Conservation (phyloP, 2,797 vertebrate species). For the Amblyopsis hoosieri region DNA sequence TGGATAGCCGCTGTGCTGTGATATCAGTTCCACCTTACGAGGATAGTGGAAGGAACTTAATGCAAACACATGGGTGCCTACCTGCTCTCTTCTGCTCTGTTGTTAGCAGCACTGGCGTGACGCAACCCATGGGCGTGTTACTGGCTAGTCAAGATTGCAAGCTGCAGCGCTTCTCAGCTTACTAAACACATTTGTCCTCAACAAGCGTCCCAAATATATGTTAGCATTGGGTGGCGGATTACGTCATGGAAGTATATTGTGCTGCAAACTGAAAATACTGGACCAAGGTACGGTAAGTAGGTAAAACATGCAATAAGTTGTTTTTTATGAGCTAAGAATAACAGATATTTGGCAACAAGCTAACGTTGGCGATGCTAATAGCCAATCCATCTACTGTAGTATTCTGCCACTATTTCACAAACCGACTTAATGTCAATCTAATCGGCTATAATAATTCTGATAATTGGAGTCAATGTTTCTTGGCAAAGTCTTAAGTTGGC, state of each 20-base stretch:
- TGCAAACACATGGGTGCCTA: background rate
- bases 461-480: background rate
- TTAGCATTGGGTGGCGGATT: background rate
- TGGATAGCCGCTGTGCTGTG: no score
- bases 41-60: no score
- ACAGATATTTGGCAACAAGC: slow-evolving; percentile 62
- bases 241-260: slow-evolving; percentile 33
- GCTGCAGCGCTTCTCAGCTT: slow-evolving; percentile 28
- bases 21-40: no score
- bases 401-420: no score
- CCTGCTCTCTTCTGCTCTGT: background rate
- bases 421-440: no score
- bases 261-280: slow-evolving; percentile 32
- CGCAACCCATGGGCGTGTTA: slow-evolving; percentile 73
- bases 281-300: slow-evolving; percentile 56
- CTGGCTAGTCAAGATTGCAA: slow-evolving; percentile 37
- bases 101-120: slow-evolving; percentile 41
- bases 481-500: background rate
- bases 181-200: slow-evolving; percentile 48
- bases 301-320: slow-evolving; percentile 7
- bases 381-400: background rate
- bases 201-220: slow-evolving; percentile 5
- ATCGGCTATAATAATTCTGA: background rate
- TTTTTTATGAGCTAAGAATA: slow-evolving; percentile 30
- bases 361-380: slow-evolving; percentile 53